These are phyloP conservation scores for Taphrorychus bicolor DNA, from an alignment of 2,888 invertebrate species.

Conservation along the genomic window DNA sequence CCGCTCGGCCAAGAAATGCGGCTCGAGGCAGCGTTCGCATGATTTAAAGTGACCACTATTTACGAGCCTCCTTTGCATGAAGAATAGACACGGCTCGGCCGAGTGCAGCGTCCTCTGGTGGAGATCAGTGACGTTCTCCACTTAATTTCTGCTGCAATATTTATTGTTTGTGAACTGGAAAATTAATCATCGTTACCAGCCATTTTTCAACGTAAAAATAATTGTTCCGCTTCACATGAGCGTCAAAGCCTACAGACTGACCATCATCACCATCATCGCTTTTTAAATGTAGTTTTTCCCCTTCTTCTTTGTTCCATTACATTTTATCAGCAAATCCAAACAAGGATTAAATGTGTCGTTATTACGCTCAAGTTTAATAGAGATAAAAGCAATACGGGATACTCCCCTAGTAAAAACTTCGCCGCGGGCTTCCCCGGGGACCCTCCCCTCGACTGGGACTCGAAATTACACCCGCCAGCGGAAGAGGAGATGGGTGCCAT, in stretches of 20 bases:
- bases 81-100: slow-evolving; percentile 56
- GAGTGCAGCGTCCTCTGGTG: slow-evolving; percentile 57
- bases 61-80: slow-evolving; percentile 58
- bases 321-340: slow-evolving; percentile 24
- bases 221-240: too few relatives aligned
- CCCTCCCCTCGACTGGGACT: slow-evolving; percentile 14
- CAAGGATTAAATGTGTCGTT: slow-evolving; percentile 37
- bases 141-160: background rate
- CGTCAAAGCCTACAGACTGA: too few relatives aligned
- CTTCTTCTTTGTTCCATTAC: background rate
- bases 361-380: slow-evolving; percentile 38
- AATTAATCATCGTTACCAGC: too few relatives aligned
- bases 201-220: too few relatives aligned
- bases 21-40: slow-evolving; percentile 56
- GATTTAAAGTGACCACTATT: slow-evolving; percentile 59
- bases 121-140: slow-evolving; percentile 23
- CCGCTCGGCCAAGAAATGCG: slow-evolving; percentile 53
- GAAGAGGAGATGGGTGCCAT: slow-evolving; percentile 29
- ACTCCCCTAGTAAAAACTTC: slow-evolving; percentile 29
- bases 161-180: background rate
- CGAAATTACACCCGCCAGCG: slow-evolving; percentile 23
- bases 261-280: too few relatives aligned
- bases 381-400: slow-evolving; percentile 40
- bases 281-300: too few relatives aligned
- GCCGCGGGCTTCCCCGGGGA: slow-evolving; percentile 23